phyloP scores from a whole-genome alignment of 1,140 invertebrate genomes.

The Phymorhynchus buccinoides region DNA sequence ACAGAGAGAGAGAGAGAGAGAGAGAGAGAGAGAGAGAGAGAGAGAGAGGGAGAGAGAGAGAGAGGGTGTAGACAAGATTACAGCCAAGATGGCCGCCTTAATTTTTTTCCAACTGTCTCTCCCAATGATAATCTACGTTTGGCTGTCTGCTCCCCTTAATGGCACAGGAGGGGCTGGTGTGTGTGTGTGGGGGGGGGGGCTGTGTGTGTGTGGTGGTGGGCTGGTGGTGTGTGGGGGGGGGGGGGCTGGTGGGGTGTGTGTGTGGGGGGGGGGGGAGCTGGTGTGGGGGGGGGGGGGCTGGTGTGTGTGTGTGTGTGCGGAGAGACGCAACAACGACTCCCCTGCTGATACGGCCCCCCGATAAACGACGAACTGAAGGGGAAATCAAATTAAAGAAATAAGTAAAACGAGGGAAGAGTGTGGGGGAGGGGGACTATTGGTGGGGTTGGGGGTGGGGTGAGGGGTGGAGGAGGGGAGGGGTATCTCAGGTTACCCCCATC shows the following conservation, averaged over 20 bases:
- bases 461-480: background rate
- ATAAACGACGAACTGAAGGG: slow-evolving; percentile 19
- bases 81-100: slow-evolving; percentile 19
- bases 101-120: background rate
- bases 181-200: background rate
- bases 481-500: background rate
- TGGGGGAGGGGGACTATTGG: too few species aligned
- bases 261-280: background rate
- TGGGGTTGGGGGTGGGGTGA: too few species aligned
- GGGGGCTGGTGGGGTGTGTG: too few species aligned
- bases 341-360: slow-evolving; percentile 5
- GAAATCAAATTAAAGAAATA: slow-evolving; percentile 34
- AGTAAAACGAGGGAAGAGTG: background rate
- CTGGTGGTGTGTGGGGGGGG: too few species aligned
- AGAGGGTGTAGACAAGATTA: background rate
- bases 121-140: slow-evolving; percentile 18
- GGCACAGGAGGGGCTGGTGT: background rate
- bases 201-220: background rate
- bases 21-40: background rate
- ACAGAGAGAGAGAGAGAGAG: too few species aligned
- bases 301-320: background rate
- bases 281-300: background rate
- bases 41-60: background rate
- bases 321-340: background rate
- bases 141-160: slow-evolving; percentile 27